Percentiles rank a stretch among this genome's conserved stretches.
Conservation (phyloP, 2,888 invertebrate genomes). For the Congeria kusceri region DNA sequence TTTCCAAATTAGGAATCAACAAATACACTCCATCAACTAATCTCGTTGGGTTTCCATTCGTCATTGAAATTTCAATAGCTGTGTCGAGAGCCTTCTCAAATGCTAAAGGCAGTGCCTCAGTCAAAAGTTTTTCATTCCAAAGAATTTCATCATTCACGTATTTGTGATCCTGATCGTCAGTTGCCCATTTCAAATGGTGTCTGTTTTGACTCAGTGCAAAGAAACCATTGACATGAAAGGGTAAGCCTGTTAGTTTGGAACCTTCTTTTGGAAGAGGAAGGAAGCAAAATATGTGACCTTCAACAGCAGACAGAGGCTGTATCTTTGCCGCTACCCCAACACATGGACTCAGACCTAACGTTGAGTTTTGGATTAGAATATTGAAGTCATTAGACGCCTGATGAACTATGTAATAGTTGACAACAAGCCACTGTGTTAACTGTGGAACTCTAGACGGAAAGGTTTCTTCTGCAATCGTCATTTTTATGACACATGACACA, state of each 20-base stretch:
- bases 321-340: slow-evolving; percentile 43
- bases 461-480: not conserved
- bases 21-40: slow-evolving; percentile 37
- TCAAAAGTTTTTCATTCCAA: slow-evolving; percentile 80
- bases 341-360: slow-evolving; percentile 34
- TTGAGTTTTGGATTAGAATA: slow-evolving; percentile 21
- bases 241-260: slow-evolving; percentile 77
- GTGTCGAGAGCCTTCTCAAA: slow-evolving; percentile 64
- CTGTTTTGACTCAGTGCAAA: slow-evolving; percentile 81
- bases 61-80: slow-evolving; percentile 35
- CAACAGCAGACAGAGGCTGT: slow-evolving; percentile 7
- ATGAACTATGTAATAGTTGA: slow-evolving; percentile 32
- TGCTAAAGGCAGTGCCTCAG: slow-evolving; percentile 75
- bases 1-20: slow-evolving; percentile 42
- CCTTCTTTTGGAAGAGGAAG: slow-evolving; percentile 78
- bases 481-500: not conserved
- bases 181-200: slow-evolving; percentile 81
- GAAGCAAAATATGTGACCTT: slow-evolving; percentile 70
- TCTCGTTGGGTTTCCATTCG: slow-evolving; percentile 19
- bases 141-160: slow-evolving; percentile 67
- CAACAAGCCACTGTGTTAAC: slow-evolving; percentile 12
- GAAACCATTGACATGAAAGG: slow-evolving; percentile 83
- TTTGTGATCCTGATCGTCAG: slow-evolving; percentile 62
- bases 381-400: slow-evolving; percentile 26
- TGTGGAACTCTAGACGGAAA: not conserved